These are phyloP conservation scores for Proales similis DNA, from an alignment of 1,140 invertebrate genomes.

Conservation along the genomic window DNA sequence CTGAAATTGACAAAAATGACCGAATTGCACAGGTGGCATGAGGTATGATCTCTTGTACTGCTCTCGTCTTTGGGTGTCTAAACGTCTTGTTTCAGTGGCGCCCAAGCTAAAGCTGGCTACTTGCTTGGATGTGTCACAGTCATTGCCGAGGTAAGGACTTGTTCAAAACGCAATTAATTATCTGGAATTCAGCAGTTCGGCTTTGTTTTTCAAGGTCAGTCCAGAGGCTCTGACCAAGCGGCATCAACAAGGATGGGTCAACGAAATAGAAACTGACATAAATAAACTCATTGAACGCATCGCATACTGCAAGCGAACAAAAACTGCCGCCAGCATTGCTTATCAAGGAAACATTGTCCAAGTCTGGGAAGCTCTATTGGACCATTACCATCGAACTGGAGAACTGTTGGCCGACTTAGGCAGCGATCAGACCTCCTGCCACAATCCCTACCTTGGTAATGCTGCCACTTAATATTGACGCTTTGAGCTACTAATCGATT, in stretches of 20 bases:
- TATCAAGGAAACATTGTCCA: slow-evolving; percentile 62
- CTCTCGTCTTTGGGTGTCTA: too few relatives aligned
- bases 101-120: slow-evolving; percentile 63
- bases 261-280: slow-evolving; percentile 56
- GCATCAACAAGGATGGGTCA: slow-evolving; percentile 61
- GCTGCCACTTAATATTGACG: too few relatives aligned
- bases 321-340: slow-evolving; percentile 58
- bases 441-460: slow-evolving; percentile 62
- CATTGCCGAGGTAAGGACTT: slow-evolving; percentile 65
- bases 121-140: slow-evolving; percentile 63
- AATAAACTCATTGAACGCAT: slow-evolving; percentile 57
- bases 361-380: slow-evolving; percentile 57
- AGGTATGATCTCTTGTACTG: too few relatives aligned
- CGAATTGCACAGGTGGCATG: too few relatives aligned
- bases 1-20: background rate
- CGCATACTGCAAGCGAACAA: slow-evolving; percentile 44
- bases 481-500: too few relatives aligned
- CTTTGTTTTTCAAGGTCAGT: slow-evolving; percentile 50
- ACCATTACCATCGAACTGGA: slow-evolving; percentile 57
- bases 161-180: too few relatives aligned
- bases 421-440: slow-evolving; percentile 65
- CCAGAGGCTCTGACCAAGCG: slow-evolving; percentile 60
- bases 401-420: slow-evolving; percentile 62
- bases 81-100: slow-evolving; percentile 66
- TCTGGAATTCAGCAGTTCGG: background rate